Evolutionary conservation across 2,797 vertebrate genomes (phyloP).

Genomic region (Trachops cirrhosus): DNA sequence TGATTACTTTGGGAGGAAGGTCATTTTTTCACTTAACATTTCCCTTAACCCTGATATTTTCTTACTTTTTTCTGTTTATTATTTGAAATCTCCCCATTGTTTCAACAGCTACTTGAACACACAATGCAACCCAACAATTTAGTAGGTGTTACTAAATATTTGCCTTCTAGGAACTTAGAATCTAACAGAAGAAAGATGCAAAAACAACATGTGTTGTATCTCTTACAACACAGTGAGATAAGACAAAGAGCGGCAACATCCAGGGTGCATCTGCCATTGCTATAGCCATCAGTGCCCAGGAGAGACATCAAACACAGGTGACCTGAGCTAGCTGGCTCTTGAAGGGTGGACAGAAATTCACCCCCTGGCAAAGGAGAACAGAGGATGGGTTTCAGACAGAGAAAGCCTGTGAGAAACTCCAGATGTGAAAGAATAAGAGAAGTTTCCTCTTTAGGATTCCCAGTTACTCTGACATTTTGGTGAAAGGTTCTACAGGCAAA

Average conservation of each 20-base stretch:
- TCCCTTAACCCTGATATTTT: background rate
- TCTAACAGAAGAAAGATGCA: background rate
- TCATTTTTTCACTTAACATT: conserved; percentile 23
- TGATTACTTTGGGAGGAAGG: background rate
- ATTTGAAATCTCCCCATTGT: conserved; percentile 7
- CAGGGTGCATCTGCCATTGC: background rate
- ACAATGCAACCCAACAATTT: background rate
- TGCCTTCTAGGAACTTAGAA: background rate
- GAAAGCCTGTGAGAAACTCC: background rate
- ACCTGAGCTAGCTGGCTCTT: background rate
- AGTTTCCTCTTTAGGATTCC: background rate
- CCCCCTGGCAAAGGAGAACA: background rate
- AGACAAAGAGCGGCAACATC: background rate
- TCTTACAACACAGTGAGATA: background rate
- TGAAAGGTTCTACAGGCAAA: conserved; percentile 5
- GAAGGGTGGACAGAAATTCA: background rate
- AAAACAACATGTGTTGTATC: background rate
- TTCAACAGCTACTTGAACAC: background rate
- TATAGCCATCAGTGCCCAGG: background rate
- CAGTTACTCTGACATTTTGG: background rate
- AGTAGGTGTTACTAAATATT: background rate
- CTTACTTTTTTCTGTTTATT: background rate
- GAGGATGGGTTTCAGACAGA: background rate
- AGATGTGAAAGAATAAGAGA: background rate
- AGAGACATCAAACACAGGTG: background rate